Base-by-base conservation (phyloP, 2,113 vertebrate genomes). In the Saguinus imperator region DNA sequence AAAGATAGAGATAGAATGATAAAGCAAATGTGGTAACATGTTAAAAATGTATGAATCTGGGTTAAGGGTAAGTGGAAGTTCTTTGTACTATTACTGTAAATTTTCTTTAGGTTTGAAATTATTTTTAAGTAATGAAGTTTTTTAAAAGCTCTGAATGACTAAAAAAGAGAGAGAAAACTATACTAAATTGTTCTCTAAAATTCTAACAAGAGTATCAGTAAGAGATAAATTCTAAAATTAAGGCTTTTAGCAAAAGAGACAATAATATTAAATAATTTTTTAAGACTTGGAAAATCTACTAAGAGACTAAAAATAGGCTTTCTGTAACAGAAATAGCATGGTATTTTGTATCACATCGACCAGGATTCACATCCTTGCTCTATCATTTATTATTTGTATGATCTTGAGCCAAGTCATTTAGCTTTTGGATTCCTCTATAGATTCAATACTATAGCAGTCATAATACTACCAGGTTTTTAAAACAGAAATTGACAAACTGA, bases 41-140 rank as follows among this genome's bases (percentile, higher is more conserved):
- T 77, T 77, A 79, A 85, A 92, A 89, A 32, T 79, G 25, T 72
- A 70, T 79, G 79, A 95, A 93, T 89, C 79, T 84, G 92, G 50
- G 70, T 89, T 57, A 83, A 93, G 1, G n/a, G 58, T 58, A 77
- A 68, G 70, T 84, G 58, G 64, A 76, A 89, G 57, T 84, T 70
- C 37, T 89, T 83, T 45, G 55, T 61, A 77, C 35, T 89, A 84
- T 58, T 72, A 52, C 23, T 79, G 23, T 43, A 85, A 79, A 61
- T 89, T 89, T 91, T 91, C 50, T 75, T 45, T 76, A 95, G 76
- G 9, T 87, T 58, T 83, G 17, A 88, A 88, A 72, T 84, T 89
- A 79, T 57, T 93, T 93, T 43, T 50, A 96, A 90, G 27, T 57
- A 79, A 82, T 64, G 73, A 66, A 29, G 32, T 32, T 68, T 35